Base-by-base conservation (phyloP, 1,140 invertebrate species). In the Magallana gigas region DNA sequence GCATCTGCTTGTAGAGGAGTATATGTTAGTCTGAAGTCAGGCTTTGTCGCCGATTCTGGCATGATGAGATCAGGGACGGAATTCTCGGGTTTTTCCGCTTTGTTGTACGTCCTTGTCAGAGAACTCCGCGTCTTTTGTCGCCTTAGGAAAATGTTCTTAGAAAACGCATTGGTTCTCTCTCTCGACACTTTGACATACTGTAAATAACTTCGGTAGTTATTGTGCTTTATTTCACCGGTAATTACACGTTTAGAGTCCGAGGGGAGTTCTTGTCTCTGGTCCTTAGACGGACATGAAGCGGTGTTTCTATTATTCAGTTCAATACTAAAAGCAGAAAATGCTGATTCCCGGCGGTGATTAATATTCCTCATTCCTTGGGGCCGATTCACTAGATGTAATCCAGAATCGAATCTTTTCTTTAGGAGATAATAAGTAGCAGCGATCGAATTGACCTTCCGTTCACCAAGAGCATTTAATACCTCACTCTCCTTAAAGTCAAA, bases 401-500 rank as follows among this genome's bases (percentile, higher is more conserved):
- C 91, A 23, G 88, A 84, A 62, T 90, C 88, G 81, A 90, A 90
- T 18, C 88, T 64, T 81, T 89, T 88, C 59, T 88, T 85, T 11
- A 91, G 59, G 36, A 93, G 85, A 86, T 91, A 87, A 68, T 93
- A 93, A 8, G 91, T 91, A 7, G 92, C 91, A 2, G 91, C 91
- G 14, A 91, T 88, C 0, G 91, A 87, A 84, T 92, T 92, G 36
- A 93, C 90, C 62, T 92, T 92, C 11, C 91, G 82, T 84, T 92
- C 91, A 76, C 89, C 90, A 23, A 93, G 88, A 3, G 91, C 90
- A 68, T 88, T 88, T 12, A 92, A 85, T 57, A 93, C 86, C 36
- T 93, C 92, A 84, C 89, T 91, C 80, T 93, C 91, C n/a, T 85
- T 88, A 76, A 92, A 92, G 57, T 90, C 87, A 85, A 91, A 92